Base-by-base conservation (phyloP, 2,888 invertebrate genomes). In the Amorpha juglandis region DNA sequence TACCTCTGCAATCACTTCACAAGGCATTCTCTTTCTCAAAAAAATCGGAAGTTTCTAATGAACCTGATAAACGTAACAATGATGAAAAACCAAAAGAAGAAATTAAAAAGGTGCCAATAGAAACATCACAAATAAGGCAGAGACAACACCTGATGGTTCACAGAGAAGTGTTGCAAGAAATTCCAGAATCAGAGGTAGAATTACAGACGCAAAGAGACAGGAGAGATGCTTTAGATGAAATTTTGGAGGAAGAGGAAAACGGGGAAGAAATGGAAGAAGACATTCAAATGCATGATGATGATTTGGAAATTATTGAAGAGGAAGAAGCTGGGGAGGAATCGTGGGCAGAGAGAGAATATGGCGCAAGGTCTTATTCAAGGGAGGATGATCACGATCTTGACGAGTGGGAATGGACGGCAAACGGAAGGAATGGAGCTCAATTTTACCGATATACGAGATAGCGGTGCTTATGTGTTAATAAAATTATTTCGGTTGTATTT, bases 1-100 rank as follows among this genome's bases (percentile, higher is more conserved):
- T 95, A 73, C 96, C 96, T 3, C 94, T 96, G 89, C 95, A 96
- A 74, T 87, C 88, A 4, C 66, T 92, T 8, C 88, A 89, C 42
- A 91, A 90, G 81, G 50, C 86, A 14, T 82, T 88, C 63, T 75
- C 75, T 1, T 84, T 83, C 63, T 68, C 80, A 71, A 73, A 72
- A 53, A 84, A 76, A 71, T 70, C 73, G 27, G 63, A 70, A 21
- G 68, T 55, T 51, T 38, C 70, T 47, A 68, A 73, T 4, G 67
- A 70, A 33, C 48, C 65, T 9, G 68, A 67, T 65, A 71, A 72
- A 45, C 51, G 68, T 45, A 70, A 74, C 51, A 71, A 72, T 55
- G 76, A 78, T 38, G 68, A 67, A 42, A 69, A 69, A 9, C 68
- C 74, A 47, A 45, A 68, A 35, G 75, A 78, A 3, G 73, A 69